Evolutionary conservation across 64 coral and sea anemone species (phyloP).

Genomic region (Actinia tenebrosa): DNA sequence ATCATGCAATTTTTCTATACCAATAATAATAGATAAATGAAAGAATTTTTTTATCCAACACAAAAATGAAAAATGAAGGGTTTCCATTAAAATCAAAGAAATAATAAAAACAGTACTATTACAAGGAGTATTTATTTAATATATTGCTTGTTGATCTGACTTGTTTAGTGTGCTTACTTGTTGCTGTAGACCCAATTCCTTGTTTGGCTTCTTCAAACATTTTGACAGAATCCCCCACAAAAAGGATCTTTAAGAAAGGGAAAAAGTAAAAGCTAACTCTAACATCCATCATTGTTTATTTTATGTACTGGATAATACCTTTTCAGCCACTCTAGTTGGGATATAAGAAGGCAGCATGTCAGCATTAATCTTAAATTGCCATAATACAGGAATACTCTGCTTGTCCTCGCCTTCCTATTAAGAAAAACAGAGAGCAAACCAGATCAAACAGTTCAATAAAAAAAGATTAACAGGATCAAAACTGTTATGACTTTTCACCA

Average conservation of each 20-base stretch:
- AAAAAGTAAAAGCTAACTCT: neutral
- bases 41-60: too few relatives aligned
- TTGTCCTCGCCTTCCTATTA: slow-evolving; percentile 58
- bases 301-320: slow-evolving; percentile 31
- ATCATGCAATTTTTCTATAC: too few relatives aligned
- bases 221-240: slow-evolving; percentile 94
- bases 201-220: slow-evolving; percentile 89
- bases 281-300: neutral
- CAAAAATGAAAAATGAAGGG: too few relatives aligned
- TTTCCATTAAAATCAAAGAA: too few relatives aligned
- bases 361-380: slow-evolving; percentile 75
- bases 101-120: too few relatives aligned
- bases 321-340: slow-evolving; percentile 89
- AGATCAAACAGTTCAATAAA: neutral
- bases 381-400: slow-evolving; percentile 33
- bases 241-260: slow-evolving; percentile 57
- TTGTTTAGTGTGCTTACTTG: neutral
- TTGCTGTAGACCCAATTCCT: slow-evolving; percentile 5
- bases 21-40: too few relatives aligned
- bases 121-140: too few relatives aligned
- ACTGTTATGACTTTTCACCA: too few relatives aligned
- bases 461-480: neutral
- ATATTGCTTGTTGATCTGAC: too few relatives aligned
- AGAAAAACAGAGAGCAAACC: neutral
- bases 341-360: slow-evolving; percentile 98